These are phyloP conservation scores for Pogonomyrmex barbatus DNA, from an alignment of 1,140 invertebrate species.

Conservation along the genomic window DNA sequence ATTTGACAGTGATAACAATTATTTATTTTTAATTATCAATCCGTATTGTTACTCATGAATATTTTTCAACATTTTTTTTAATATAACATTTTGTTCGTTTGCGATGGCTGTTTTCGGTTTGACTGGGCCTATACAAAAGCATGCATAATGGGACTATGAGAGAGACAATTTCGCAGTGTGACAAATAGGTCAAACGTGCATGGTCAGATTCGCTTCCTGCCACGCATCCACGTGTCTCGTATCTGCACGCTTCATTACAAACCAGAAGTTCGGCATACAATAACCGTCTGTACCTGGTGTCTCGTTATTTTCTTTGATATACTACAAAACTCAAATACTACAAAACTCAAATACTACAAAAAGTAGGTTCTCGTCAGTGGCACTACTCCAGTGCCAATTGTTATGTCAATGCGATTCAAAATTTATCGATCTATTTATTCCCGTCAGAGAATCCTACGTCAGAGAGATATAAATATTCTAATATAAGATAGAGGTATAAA, in stretches of 20 bases:
- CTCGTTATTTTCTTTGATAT: slow-evolving; percentile 27
- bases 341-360: slow-evolving; percentile 41
- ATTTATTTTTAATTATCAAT: not conserved
- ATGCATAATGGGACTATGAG: slow-evolving; percentile 20
- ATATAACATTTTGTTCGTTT: not conserved
- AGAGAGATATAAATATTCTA: not conserved
- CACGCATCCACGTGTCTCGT: slow-evolving; percentile 12
- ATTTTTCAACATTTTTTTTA: not conserved
- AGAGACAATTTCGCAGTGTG: slow-evolving; percentile 27
- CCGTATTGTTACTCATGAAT: not conserved
- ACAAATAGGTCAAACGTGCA: slow-evolving; percentile 44
- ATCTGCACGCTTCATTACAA: slow-evolving; percentile 42
- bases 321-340: slow-evolving; percentile 36
- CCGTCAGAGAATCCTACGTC: not conserved
- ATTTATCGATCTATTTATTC: not conserved
- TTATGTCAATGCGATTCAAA: not conserved
- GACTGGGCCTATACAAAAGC: slow-evolving; percentile 3
- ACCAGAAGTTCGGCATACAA: slow-evolving; percentile 36
- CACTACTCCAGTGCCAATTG: slow-evolving; percentile 10
- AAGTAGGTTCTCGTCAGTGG: slow-evolving; percentile 15
- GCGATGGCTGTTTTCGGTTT: not conserved
- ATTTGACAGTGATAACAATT: not conserved
- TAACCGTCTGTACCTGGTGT: slow-evolving; percentile 10
- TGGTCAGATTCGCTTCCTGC: slow-evolving; percentile 24
- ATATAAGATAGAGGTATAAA: no score